phyloP scores from a whole-genome alignment of 2,888 invertebrate genomes.

The Clepsis dumicolana region DNA sequence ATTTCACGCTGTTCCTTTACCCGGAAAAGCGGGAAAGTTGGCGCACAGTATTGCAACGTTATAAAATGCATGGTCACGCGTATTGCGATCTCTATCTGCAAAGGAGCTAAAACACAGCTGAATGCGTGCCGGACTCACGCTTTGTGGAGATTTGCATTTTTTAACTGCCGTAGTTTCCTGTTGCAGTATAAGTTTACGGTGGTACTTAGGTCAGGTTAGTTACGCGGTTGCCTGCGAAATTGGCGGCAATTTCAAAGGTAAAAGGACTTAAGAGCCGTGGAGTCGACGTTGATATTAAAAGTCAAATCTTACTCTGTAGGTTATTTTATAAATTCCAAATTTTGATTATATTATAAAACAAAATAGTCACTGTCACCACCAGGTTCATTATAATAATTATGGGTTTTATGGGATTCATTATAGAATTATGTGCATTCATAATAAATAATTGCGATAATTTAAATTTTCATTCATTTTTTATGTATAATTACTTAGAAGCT shows the following conservation, averaged over 20 bases:
- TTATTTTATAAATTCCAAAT: no score
- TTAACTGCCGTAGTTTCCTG: conserved; percentile 3
- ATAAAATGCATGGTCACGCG: conserved; percentile 43
- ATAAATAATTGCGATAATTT: no score
- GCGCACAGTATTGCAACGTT: conserved; percentile 2
- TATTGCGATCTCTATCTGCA: conserved; percentile 36
- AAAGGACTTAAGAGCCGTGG: no score
- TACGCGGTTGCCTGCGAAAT: background rate
- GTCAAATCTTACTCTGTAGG: no score
- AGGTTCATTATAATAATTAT: no score
- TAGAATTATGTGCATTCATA: no score
- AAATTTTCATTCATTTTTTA: no score
- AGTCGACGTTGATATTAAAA: no score
- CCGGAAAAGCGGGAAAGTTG: background rate
- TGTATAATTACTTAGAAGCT: no score
- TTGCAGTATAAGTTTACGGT: background rate
- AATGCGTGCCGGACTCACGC: conserved; percentile 25
- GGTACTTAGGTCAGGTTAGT: background rate
- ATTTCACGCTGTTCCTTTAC: background rate
- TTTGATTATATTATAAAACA: no score
- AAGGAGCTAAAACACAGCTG: conserved; percentile 30
- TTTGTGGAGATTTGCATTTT: conserved; percentile 4
- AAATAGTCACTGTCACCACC: no score
- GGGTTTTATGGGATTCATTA: no score
- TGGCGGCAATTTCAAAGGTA: background rate